phyloP scores from a whole-genome alignment of 1,140 invertebrate genomes.

The Dreissena polymorpha region DNA sequence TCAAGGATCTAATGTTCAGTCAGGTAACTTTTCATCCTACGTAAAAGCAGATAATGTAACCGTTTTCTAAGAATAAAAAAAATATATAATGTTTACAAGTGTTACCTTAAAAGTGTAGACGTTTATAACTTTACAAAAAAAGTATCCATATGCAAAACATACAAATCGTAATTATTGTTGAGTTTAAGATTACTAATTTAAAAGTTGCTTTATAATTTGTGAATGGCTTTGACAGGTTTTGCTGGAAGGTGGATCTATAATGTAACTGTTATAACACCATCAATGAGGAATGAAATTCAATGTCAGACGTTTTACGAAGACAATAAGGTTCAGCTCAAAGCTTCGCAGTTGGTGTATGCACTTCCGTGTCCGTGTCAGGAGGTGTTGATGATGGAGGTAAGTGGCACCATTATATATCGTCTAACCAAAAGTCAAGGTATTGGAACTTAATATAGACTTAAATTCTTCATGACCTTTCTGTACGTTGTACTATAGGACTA shows the following conservation, averaged over 20 bases:
- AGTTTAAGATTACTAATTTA: background rate
- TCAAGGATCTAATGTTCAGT: too few relatives aligned
- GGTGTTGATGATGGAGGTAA: background rate
- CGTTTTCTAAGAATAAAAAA: too few relatives aligned
- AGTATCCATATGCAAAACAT: too few relatives aligned
- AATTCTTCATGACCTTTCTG: too few relatives aligned
- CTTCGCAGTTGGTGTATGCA: background rate
- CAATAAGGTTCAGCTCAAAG: background rate
- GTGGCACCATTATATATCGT: background rate
- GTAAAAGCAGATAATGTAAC: too few relatives aligned
- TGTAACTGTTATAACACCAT: background rate
- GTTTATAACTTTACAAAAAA: too few relatives aligned
- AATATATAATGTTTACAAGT: too few relatives aligned
- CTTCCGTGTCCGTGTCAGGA: background rate
- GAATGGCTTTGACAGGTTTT: background rate
- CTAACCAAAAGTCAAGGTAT: background rate
- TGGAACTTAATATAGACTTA: background rate
- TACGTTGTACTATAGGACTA: too few relatives aligned
- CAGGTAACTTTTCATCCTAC: too few relatives aligned
- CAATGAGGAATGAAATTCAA: background rate
- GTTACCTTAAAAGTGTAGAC: too few relatives aligned
- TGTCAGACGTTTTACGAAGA: background rate
- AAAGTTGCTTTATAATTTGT: too few relatives aligned
- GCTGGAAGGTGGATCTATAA: background rate
- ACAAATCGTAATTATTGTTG: background rate